Evolutionary conservation across 1,140 invertebrate species (phyloP), one percentile per base, ranked within the genome.

Genomic region (Caerostris extrusa): DNA sequence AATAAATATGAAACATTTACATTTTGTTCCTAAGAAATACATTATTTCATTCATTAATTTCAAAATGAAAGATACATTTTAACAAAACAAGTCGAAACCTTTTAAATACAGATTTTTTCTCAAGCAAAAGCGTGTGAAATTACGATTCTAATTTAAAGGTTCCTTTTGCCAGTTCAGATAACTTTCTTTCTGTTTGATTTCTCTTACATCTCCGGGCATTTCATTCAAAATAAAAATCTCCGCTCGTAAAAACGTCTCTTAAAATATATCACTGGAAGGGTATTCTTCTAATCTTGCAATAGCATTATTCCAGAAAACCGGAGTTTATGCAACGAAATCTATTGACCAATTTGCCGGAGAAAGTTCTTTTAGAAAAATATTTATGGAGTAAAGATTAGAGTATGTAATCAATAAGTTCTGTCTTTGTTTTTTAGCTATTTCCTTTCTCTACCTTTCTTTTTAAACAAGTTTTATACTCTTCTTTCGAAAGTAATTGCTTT

Each of bases 231-330:
- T 77, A 77, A 77, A 77, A 77, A 77, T 77, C 71, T 53, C 34
- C 34, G 71, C 8, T 77, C 71, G 71, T 77, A 77, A 77, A 77
- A 77, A 77, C 71, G 71, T 77, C 71, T 50, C 71, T 77, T 77
- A 77, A 77, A 77, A 77, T 77, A 77, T 77, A 77, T 77, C 71
- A 77, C 71, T 50, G 71, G 71, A 53, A 77, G 53, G 19, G 34
- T 77, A 77, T 77, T 77, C 71, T n/a, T 77, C 71, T 77, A 77
- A 77, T 77, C 71, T 77, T 77, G 71, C 53, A 77, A 77, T 77
- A 77, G 71, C 71, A 77, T 77, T 77, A 77, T 77, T 77, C 71
- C 34, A 12, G 71, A 77, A 77, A 77, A 77, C 71, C 50, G 71
- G 71, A 77, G 71, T 77, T 77, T 77, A 77, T 77, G 71, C 71